Evolutionary conservation across 2,888 invertebrate genomes (phyloP), one percentile per base, ranked within the genome.

Genomic region (Automeris io): DNA sequence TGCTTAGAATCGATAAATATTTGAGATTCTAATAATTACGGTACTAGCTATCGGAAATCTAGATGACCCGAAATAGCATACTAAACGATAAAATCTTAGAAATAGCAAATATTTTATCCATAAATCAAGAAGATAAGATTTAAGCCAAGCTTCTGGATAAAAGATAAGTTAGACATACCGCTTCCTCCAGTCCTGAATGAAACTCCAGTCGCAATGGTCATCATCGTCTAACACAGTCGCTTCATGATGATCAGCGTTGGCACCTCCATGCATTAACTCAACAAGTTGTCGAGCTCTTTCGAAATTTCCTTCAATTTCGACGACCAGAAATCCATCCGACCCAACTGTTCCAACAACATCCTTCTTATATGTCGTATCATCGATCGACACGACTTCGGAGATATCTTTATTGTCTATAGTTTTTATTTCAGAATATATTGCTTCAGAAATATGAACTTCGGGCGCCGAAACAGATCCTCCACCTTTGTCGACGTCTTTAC

Each of bases 101-200:
- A n/a, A n/a, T n/a, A n/a, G n/a, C n/a, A n/a, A n/a, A n/a, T n/a
- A n/a, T n/a, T n/a, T n/a, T n/a, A n/a, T n/a, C n/a, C n/a, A n/a
- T n/a, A n/a, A n/a, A n/a, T n/a, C n/a, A n/a, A n/a, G n/a, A n/a
- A n/a, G n/a, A n/a, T n/a, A n/a, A n/a, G n/a, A n/a, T n/a, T n/a
- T n/a, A n/a, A n/a, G n/a, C n/a, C n/a, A n/a, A n/a, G n/a, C n/a
- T n/a, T n/a, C n/a, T n/a, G n/a, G n/a, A n/a, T n/a, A n/a, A n/a
- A n/a, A n/a, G n/a, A n/a, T n/a, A n/a, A n/a, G n/a, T n/a, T n/a
- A 36, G 19, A 69, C 78, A 66, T 76, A 91, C 91, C 91, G 88
- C 75, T 90, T 88, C 61, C 92, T 87, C 92, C 92, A 92, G 61
- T 90, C 90, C 70, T 92, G 92, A 34, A 92, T 92, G 66, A 91